Evolutionary conservation across 1,140 invertebrate genomes (phyloP).

Genomic region (Charaxes varanes): DNA sequence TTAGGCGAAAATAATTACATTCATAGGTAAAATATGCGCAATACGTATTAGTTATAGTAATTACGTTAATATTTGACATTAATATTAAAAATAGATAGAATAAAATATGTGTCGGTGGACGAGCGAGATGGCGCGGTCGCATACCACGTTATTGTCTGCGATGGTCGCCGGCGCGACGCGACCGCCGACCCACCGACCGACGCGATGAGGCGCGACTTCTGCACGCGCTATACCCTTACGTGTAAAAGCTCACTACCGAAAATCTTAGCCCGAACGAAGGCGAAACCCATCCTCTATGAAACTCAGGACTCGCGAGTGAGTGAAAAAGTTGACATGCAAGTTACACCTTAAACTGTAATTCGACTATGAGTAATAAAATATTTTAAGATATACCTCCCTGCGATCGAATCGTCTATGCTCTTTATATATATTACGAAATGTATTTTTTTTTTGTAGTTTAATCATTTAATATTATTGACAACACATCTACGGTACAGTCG

Average conservation of each 20-base stretch:
- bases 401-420: conserved; percentile 66
- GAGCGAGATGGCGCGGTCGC: conserved; percentile 56
- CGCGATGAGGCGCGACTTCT: conserved; percentile 32
- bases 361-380: conserved; percentile 69
- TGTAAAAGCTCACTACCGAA: conserved; percentile 45
- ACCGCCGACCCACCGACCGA: conserved; percentile 34
- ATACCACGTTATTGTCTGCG: conserved; percentile 60
- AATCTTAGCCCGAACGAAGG: conserved; percentile 36
- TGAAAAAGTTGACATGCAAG: conserved; percentile 31
- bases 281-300: conserved; percentile 36
- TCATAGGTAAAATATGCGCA: conserved; percentile 72
- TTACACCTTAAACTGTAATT: conserved; percentile 62
- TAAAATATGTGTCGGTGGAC: conserved; percentile 72
- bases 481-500: conserved; percentile 72
- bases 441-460: conserved; percentile 68
- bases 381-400: conserved; percentile 67
- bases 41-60: conserved; percentile 70
- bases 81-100: conserved; percentile 73
- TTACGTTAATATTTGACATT: conserved; percentile 73
- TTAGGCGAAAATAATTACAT: conserved; percentile 72
- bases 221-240: conserved; percentile 29
- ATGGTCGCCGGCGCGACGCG: conserved; percentile 21
- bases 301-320: conserved; percentile 37
- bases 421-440: conserved; percentile 64
- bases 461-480: conserved; percentile 68